Evolutionary conservation across 2,888 invertebrate genomes (phyloP).

Genomic region (Tipula unca): DNA sequence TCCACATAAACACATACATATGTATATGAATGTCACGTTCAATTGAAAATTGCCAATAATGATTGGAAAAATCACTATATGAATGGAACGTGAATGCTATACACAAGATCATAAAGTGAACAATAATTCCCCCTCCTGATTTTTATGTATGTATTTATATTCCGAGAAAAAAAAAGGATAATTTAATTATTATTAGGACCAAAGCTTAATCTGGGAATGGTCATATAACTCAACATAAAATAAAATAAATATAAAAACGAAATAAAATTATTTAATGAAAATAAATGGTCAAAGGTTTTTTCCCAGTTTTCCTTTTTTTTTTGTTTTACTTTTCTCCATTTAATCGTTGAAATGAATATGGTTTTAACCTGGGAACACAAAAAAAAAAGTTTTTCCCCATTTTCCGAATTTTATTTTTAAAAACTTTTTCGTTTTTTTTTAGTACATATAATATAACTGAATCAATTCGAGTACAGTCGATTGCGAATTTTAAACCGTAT

Average conservation of each 20-base stretch:
- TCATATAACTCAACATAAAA: not conserved
- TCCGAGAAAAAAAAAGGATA: not conserved
- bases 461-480: conserved; percentile 8
- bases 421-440: not conserved
- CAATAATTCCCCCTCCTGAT: not conserved
- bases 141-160: not conserved
- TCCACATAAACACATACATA: not conserved
- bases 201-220: conserved; percentile 8
- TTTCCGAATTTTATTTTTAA: not conserved
- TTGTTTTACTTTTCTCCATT: not conserved
- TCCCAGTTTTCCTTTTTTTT: not conserved
- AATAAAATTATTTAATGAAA: conserved; percentile 8
- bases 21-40: not conserved
- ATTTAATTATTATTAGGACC: conserved; percentile 8
- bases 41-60: not conserved
- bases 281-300: conserved; percentile 9
- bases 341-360: not conserved
- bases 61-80: not conserved
- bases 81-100: not conserved
- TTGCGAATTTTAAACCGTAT: not conserved
- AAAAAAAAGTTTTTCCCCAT: not conserved
- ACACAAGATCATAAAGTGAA: not conserved
- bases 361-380: not conserved
- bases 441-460: no score
- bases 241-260: not conserved